Percentiles rank a stretch among this genome's conserved stretches.
Conservation (phyloP, 2,888 invertebrate species). For the Lagria hirta region DNA sequence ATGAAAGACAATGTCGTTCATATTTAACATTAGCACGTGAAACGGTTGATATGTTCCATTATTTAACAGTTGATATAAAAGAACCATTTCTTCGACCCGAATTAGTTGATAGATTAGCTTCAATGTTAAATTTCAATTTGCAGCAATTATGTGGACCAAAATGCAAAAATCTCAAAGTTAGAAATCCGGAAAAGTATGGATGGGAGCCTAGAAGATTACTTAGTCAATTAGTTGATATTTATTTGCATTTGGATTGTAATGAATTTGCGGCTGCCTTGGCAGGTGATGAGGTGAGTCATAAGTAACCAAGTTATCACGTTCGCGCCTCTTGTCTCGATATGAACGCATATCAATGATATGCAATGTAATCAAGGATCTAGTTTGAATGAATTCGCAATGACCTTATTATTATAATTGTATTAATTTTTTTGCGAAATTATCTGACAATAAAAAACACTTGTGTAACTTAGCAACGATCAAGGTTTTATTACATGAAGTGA, state of each 20-base stretch:
- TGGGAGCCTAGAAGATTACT: constrained; percentile 95
- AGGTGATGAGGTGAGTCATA: constrained; percentile 80
- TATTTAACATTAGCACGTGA: constrained; percentile 91
- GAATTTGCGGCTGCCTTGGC: constrained; percentile 90
- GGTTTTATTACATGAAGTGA: background rate
- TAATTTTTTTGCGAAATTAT: no score
- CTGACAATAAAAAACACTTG: no score
- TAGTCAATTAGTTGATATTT: constrained; percentile 92
- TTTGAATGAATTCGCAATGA: no score
- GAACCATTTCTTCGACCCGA: constrained; percentile 94
- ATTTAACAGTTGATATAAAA: constrained; percentile 90
- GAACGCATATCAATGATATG: no score
- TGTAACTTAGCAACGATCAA: no score
- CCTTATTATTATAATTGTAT: no score
- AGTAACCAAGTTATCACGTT: constrained; percentile 1
- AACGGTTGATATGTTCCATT: constrained; percentile 98
- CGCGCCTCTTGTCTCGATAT: no score
- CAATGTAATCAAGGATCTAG: no score
- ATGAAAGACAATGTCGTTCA: constrained; percentile 85
- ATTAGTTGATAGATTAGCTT: constrained; percentile 85
- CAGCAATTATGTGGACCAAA: constrained; percentile 95
- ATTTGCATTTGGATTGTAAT: constrained; percentile 92
- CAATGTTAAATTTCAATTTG: constrained; percentile 98
- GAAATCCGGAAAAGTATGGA: constrained; percentile 91
- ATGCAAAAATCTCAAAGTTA: constrained; percentile 91